Base-by-base conservation (phyloP, 2,797 vertebrate genomes). In the Clarias pachynema region DNA sequence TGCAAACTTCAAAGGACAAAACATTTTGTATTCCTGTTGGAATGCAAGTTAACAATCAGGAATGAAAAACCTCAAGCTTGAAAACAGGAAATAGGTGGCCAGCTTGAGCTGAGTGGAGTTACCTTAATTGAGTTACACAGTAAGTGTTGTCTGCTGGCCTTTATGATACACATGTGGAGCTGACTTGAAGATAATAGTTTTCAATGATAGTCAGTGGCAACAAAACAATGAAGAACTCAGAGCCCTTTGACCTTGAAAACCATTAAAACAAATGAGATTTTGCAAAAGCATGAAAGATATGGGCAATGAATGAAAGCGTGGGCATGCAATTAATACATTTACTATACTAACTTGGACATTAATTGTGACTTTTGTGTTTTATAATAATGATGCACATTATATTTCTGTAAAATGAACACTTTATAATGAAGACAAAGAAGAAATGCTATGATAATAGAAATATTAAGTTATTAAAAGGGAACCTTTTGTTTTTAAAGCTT, bases 1-100 rank as follows among this genome's bases (percentile, higher is more conserved):
- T 92, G 91, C 72, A 70, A 26, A 93, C 92, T 92, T 93, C 92
- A 94, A 93, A 94, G 91, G 0, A 26, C 44, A 37, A 29, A 70
- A 75, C 85, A 85, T 91, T 85, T 4, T 79, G 89, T 83, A 90
- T 89, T 89, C 79, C 84, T 83, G 86, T 81, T 90, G 79, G 86
- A 92, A 84, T 63, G 85, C 9, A 10, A 91, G 89, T 86, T 70
- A 89, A 90, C 79, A 73, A 81, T 86, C 87, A 84, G 8, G 22
- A 81, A 86, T 86, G 66, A 87, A 74, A 85, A 83, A 85, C 63
- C 89, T 90, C 88, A 89, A 85, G 89, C 84, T 49, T 74, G 62
- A 86, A 70, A 89, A 80, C 84, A 70, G 86, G 83, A 88, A 88
- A 77, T 66, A 57, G 60, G 49, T 78, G 29, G 34, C 65, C 26